phyloP scores from a whole-genome alignment of 2,797 vertebrate species.

The Cryptoprocta ferox region DNA sequence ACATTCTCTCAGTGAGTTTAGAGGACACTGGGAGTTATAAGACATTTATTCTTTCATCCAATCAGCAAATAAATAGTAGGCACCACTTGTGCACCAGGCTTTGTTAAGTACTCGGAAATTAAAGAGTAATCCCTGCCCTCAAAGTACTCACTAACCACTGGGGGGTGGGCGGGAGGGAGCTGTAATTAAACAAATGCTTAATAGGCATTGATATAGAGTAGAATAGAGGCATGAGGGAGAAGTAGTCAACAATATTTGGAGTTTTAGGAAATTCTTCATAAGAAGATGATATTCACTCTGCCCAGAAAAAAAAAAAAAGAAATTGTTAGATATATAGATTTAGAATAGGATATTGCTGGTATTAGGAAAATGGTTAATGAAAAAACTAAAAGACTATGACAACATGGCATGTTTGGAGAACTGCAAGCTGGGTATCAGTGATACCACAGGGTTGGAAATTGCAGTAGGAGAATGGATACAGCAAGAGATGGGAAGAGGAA shows the following conservation, averaged over 20 bases:
- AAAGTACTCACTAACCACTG: not conserved
- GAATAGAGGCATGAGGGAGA: not conserved
- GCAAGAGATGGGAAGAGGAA: not conserved
- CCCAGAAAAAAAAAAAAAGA: conserved; percentile 3
- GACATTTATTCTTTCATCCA: not conserved
- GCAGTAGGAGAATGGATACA: not conserved
- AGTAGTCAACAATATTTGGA: not conserved
- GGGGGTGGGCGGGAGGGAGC: not conserved
- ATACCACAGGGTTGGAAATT: not conserved
- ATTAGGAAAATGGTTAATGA: not conserved
- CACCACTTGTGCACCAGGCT: not conserved
- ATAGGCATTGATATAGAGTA: not conserved
- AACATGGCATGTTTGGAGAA: not conserved
- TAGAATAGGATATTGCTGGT: not conserved
- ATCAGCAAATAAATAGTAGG: not conserved
- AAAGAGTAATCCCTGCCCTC: not conserved
- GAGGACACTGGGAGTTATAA: not conserved
- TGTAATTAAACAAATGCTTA: not conserved
- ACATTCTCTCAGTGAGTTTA: not conserved
- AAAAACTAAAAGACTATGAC: not conserved
- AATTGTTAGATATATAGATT: not conserved
- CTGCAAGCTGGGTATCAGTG: not conserved
- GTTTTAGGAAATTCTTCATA: not conserved
- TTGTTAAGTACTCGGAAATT: conserved; percentile 22
- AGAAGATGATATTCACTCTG: not conserved